Conservation (phyloP, 2,888 invertebrate species). For the Alviniconcha strummeri region DNA sequence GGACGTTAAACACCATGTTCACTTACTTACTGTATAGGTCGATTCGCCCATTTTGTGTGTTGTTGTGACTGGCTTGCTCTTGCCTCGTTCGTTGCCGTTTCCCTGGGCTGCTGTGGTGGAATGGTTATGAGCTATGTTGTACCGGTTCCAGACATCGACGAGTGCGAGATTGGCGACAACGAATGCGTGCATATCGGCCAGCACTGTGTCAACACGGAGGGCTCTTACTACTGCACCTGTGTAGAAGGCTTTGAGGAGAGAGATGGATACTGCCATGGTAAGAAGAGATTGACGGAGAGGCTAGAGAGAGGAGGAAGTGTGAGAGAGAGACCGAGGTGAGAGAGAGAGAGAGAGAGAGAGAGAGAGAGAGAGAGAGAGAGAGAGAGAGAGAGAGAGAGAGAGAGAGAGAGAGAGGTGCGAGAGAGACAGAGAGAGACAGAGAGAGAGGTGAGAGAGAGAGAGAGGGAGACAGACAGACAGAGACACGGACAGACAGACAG, state of each 20-base stretch:
- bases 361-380: constrained; percentile 3
- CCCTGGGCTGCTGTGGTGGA: too few relatives aligned
- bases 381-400: neutral
- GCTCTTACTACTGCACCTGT: constrained; percentile 87
- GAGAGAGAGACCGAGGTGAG: neutral
- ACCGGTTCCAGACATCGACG: constrained; percentile 81
- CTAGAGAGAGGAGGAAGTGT: neutral
- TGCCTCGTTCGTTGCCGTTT: too few relatives aligned
- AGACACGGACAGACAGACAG: too few relatives aligned
- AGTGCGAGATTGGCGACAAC: constrained; percentile 85
- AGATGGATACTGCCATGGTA: constrained; percentile 24
- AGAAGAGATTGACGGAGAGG: neutral
- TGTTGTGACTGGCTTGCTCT: too few relatives aligned
- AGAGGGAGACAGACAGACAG: too few relatives aligned
- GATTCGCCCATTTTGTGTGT: too few relatives aligned
- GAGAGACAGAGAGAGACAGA: neutral
- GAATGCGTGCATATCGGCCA: constrained; percentile 71
- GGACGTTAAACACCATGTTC: too few relatives aligned
- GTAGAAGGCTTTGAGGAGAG: constrained; percentile 86
- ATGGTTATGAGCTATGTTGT: too few relatives aligned
- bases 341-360: neutral
- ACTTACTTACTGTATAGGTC: too few relatives aligned
- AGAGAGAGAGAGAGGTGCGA: neutral
- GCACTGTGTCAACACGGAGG: constrained; percentile 55
- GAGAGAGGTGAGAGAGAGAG: neutral